A percentile compares a stretch with the other conserved stretches of the same genome.
Evolutionary conservation across 2,888 invertebrate species (phyloP).

Genomic region (Dioctria linearis): DNA sequence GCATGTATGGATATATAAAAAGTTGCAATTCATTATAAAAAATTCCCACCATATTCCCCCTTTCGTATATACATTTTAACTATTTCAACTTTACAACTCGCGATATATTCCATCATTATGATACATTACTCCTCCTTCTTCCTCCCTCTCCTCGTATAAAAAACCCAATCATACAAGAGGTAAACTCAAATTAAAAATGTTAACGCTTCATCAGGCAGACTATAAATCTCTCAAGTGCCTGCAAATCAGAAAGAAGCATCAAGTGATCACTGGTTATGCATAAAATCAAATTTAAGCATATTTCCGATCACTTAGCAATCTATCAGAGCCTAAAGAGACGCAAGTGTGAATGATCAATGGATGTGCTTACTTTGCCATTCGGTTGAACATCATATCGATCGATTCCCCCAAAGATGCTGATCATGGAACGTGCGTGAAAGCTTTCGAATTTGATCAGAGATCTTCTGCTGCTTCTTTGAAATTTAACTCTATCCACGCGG

Average conservation of each 20-base stretch:
- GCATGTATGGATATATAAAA: too few species aligned
- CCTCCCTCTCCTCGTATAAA: too few species aligned
- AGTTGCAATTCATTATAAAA: too few species aligned
- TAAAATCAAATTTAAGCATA: slow-evolving; percentile 51
- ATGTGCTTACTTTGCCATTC: neutral
- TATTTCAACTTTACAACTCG: too few species aligned
- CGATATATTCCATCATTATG: too few species aligned
- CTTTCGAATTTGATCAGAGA: slow-evolving; percentile 38
- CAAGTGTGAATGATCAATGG: slow-evolving; percentile 42
- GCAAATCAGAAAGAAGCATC: neutral
- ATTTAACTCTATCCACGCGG: slow-evolving; percentile 7
- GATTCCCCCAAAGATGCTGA: slow-evolving; percentile 33
- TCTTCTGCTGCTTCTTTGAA: slow-evolving; percentile 20
- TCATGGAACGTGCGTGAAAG: slow-evolving; percentile 51
- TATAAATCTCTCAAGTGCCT: neutral
- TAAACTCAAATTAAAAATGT: neutral
- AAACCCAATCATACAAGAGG: too few species aligned
- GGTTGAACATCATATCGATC: slow-evolving; percentile 22
- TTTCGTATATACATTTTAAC: too few species aligned
- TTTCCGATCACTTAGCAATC: slow-evolving; percentile 53
- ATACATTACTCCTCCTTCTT: too few species aligned
- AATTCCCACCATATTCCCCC: too few species aligned
- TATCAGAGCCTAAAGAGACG: slow-evolving; percentile 1
- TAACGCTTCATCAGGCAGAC: slow-evolving; percentile 27
- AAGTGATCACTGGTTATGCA: slow-evolving; percentile 39